Evolutionary conservation across 1,140 invertebrate species (phyloP), one percentile per base, ranked within the genome.

Genomic region (Achroia grisella): DNA sequence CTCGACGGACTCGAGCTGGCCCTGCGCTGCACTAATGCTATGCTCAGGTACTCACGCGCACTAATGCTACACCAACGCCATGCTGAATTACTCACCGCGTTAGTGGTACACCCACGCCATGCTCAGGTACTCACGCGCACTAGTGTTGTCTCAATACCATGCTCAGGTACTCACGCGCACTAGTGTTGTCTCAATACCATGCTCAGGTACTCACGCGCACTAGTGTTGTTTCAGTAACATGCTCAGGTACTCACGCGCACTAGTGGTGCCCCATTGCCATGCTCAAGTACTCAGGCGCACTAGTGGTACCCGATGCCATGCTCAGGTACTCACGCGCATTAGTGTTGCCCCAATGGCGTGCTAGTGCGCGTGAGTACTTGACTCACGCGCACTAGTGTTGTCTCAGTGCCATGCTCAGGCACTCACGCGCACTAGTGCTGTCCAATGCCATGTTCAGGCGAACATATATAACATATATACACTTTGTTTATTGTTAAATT

Each of bases 1-100:
- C 91, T 98, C 79, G 96, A 98, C 84, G 96, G 95, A 8, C 86
- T 98, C 14, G 96, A 98, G 74, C 87, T 98, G n/a, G 95, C 96
- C 4, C 67, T 93, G 32, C 88, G 93, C 35, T 97, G 95, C 62
- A 88, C 86, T 46, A 88, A 88, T 52, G 76, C 88, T 48, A 68
- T 89, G 72, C 57, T 89, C 60, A 86, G 88, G 88, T 85, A 44
- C 8, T 27, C 13, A 33, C 30, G 10, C 15, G 10, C 30, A 29
- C 31, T 17, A 3, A 4, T 32, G 8, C 17, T 36, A 0, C 6
- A 3, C 17, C 6, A 23, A 2, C 17, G 6, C 17, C 17, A 23
- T 23, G 17, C 6, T 23, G 2, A n/a, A n/a, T n/a, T n/a, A n/a
- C n/a, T n/a, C n/a, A n/a, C n/a, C n/a, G n/a, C n/a, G n/a, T n/a